Evolutionary conservation across 2,888 invertebrate genomes (phyloP), one percentile per base, ranked within the genome.

Genomic region (Loripinus fragilis): DNA sequence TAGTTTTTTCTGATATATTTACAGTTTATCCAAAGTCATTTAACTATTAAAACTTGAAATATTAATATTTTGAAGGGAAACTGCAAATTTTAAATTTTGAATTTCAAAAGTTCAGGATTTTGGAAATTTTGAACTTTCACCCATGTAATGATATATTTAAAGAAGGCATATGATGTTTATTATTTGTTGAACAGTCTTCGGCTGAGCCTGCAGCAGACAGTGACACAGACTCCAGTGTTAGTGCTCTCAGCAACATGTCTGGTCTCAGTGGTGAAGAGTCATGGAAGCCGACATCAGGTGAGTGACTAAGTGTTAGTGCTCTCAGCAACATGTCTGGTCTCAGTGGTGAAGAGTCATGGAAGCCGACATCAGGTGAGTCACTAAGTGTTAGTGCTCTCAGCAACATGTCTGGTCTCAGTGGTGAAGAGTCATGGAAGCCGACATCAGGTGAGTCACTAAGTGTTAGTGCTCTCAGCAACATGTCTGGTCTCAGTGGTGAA

Each of bases 271-370:
- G 95, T 0, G 95, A 95, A 83, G 94, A 86, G 42, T 84, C 96
- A 74, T 96, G 96, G 96, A 96, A 96, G 92, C 95, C 96, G 15
- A 41, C 79, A 17, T 70, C 83, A 75, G 86, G 86, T 86, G 71
- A 60, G 17, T 60, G n/a, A n/a, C n/a, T n/a, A n/a, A 78, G 82
- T 75, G 69, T 88, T 7, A 95, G 95, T 87, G 95, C 95, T 17
- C 90, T 96, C 35, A 96, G 96, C 2, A 92, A 93, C 78, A 76
- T 94, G 78, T 94, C 94, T 15, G 96, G 96, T 78, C 94, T 96
- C 67, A 96, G 96, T 76, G 96, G 95, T 0, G 95, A 95, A 83
- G 94, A 86, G 42, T 84, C 96, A 74, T 96, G 96, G 96, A 96
- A 96, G 92, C 95, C 96, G 15, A 41, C 79, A 17, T 70, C 83